Conservation (phyloP, 2,888 invertebrate species). For the Lacanobia wlatinum region DNA sequence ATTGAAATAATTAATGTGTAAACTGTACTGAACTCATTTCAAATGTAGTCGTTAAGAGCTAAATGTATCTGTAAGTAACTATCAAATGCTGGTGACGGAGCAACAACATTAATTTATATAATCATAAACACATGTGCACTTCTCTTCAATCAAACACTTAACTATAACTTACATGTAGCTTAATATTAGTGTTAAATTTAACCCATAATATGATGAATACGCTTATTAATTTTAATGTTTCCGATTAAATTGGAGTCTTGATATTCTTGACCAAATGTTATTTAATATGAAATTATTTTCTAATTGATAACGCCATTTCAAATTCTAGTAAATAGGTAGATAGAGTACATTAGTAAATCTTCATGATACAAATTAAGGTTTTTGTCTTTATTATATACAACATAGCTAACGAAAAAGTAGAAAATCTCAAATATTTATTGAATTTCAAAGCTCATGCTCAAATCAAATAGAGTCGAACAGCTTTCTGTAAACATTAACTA, state of each 20-base stretch:
- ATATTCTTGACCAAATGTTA: slow-evolving; percentile 90
- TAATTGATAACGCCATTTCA: slow-evolving; percentile 83
- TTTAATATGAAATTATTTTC: slow-evolving; percentile 86
- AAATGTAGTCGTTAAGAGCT: slow-evolving; percentile 71
- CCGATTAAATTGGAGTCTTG: slow-evolving; percentile 90
- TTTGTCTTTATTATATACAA: slow-evolving; percentile 64
- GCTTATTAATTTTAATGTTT: slow-evolving; percentile 91
- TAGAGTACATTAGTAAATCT: slow-evolving; percentile 72
- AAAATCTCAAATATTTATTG: slow-evolving; percentile 61
- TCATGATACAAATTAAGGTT: slow-evolving; percentile 66
- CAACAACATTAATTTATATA: slow-evolving; percentile 73
- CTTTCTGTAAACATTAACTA: slow-evolving; percentile 59
- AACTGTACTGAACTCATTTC: slow-evolving; percentile 78
- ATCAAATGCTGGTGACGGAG: slow-evolving; percentile 85
- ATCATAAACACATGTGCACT: slow-evolving; percentile 75
- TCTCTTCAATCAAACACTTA: slow-evolving; percentile 72
- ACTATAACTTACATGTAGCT: slow-evolving; percentile 70
- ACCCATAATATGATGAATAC: slow-evolving; percentile 88
- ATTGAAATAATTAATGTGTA: slow-evolving; percentile 67
- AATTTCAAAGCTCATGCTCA: slow-evolving; percentile 67
- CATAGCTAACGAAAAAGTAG: slow-evolving; percentile 64
- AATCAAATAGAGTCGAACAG: slow-evolving; percentile 62
- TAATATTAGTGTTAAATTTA: slow-evolving; percentile 81
- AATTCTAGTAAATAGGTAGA: slow-evolving; percentile 81
- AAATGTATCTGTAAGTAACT: slow-evolving; percentile 76